Percentiles rank a stretch among this genome's conserved stretches.
Conservation (phyloP, 2,797 vertebrate genomes). For the Malacoctenus gilli region DNA sequence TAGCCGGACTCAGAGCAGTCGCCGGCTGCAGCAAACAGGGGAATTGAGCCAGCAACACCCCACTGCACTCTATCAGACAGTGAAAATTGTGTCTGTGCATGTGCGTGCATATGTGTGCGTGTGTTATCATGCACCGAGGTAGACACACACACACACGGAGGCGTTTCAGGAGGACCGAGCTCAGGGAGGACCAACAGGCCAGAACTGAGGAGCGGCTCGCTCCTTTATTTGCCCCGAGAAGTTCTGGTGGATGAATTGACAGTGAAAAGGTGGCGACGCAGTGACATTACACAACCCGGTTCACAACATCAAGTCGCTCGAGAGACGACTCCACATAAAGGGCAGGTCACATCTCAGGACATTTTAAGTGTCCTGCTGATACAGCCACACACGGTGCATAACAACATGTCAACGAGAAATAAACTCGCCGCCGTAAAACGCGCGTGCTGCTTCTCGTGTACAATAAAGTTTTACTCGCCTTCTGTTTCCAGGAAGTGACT, state of each 20-base stretch:
- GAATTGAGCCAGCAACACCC: conserved; percentile 27
- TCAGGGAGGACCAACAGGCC: conserved; percentile 23
- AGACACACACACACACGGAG: conserved; percentile 10
- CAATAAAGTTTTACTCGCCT: too few species aligned
- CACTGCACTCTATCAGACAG: conserved; percentile 23
- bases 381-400: too few species aligned
- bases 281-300: conserved; percentile 27
- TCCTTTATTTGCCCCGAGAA: conserved; percentile 11
- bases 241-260: conserved; percentile 19
- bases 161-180: conserved; percentile 26
- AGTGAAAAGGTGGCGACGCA: conserved; percentile 32
- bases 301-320: conserved; percentile 28
- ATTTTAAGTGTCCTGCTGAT: too few species aligned
- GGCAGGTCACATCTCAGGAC: conserved; percentile 12
- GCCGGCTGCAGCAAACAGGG: conserved; percentile 21
- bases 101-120: conserved; percentile 16
- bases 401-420: too few species aligned
- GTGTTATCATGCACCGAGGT: too few species aligned
- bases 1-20: conserved; percentile 8
- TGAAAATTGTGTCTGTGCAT: conserved; percentile 31
- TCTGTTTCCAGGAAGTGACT: neutral
- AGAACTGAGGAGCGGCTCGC: conserved; percentile 26
- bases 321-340: conserved; percentile 28
- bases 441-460: too few species aligned
- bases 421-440: too few species aligned